Conservation (phyloP, 2,888 invertebrate genomes). For the Synanthedon formicaeformis region DNA sequence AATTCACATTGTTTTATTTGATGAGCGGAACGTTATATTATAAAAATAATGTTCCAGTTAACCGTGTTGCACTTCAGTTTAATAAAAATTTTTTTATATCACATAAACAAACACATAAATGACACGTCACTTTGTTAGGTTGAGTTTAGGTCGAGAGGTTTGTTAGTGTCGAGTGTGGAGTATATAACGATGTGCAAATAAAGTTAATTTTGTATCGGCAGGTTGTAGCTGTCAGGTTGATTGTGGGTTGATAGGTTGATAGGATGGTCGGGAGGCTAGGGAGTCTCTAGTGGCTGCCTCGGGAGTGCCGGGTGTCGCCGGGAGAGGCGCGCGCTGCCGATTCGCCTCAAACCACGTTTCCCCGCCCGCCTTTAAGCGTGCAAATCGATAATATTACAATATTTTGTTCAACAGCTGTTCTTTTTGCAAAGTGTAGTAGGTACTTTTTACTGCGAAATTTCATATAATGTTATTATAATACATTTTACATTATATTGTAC, state of each 20-base stretch:
- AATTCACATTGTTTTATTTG: conserved; percentile 44
- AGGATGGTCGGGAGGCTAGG: conserved; percentile 10
- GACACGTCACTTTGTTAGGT: neutral
- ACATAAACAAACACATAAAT: neutral
- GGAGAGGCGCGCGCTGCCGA: conserved; percentile 8
- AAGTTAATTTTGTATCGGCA: conserved; percentile 50
- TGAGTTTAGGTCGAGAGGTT: conserved; percentile 19
- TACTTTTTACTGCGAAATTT: neutral
- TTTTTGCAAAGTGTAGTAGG: neutral
- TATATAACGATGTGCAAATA: conserved; percentile 47
- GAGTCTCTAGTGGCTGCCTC: conserved; percentile 8
- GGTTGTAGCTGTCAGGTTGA: conserved; percentile 26
- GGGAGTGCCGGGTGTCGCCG: conserved; percentile 9
- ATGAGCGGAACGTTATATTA: neutral
- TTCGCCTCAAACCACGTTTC: neutral
- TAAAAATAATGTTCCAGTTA: neutral
- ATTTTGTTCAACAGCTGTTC: neutral
- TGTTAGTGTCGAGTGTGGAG: conserved; percentile 32
- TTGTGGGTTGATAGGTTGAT: conserved; percentile 7
- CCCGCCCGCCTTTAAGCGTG: neutral
- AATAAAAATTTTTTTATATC: too few relatives aligned
- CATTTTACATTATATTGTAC: neutral
- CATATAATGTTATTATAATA: too few relatives aligned
- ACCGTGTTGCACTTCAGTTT: too few relatives aligned
- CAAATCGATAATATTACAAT: conserved; percentile 1